These are phyloP conservation scores for Menidia beryllina DNA, from an alignment of 2,113 vertebrate species.

Conservation along the genomic window DNA sequence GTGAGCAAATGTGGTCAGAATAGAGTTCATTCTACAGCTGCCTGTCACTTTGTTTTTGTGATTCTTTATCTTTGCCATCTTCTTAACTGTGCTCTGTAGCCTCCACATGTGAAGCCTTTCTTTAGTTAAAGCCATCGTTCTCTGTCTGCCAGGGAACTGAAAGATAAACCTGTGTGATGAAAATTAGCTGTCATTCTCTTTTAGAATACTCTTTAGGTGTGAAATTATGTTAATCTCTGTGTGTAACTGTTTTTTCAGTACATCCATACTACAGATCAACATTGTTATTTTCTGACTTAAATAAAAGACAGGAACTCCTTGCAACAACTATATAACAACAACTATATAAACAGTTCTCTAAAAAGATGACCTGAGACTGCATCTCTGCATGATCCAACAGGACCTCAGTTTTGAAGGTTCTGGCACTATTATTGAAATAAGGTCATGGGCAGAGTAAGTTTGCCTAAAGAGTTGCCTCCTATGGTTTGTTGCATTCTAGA, in stretches of 20 bases:
- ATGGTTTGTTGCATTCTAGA: conserved; percentile 1
- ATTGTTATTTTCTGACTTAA: not conserved
- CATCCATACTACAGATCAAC: not conserved
- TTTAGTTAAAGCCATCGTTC: not conserved
- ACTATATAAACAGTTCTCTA: conserved; percentile 5
- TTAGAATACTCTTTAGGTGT: not conserved
- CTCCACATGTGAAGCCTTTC: not conserved
- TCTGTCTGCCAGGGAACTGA: not conserved
- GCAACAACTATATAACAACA: no score
- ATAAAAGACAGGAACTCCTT: no score
- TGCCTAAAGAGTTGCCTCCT: not conserved
- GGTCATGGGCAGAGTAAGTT: not conserved
- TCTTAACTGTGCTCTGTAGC: conserved; percentile 24
- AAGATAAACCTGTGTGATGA: not conserved
- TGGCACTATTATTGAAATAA: not conserved
- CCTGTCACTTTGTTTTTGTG: conserved; percentile 48
- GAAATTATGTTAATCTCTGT: conserved; percentile 1
- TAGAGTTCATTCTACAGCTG: conserved; percentile 62
- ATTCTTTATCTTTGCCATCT: conserved; percentile 47
- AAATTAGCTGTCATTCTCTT: not conserved
- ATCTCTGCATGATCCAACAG: not conserved
- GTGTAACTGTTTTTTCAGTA: not conserved
- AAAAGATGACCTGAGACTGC: not conserved
- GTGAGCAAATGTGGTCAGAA: conserved; percentile 63
- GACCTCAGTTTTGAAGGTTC: conserved; percentile 3